Base-by-base conservation (phyloP, 1,140 invertebrate species). In the Lepeophtheirus salmonis region DNA sequence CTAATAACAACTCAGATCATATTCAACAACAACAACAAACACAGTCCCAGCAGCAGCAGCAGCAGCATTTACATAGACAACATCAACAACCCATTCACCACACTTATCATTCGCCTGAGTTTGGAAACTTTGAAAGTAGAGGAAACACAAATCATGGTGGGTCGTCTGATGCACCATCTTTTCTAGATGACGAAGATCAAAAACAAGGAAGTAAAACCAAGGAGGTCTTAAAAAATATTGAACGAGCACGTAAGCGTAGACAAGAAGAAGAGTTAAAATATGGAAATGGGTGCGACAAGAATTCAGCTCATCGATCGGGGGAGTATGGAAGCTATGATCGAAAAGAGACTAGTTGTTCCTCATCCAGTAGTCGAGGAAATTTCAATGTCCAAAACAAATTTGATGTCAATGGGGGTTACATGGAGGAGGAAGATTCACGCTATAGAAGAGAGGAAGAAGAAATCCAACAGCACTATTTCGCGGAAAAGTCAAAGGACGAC, bases 141-240 rank as follows among this genome's bases (percentile, higher is more conserved):
- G n/a, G n/a, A n/a, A n/a, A n/a, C n/a, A n/a, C n/a, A n/a, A n/a
- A n/a, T n/a, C n/a, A n/a, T n/a, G 30, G 30, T 41, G n/a, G n/a
- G 30, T 41, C 6, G 12, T 4, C 4, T 22, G n/a, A 4, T 16
- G 4, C n/a, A 4, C 20, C 21, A 10, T 52, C 50, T 16, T 52
- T 52, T 16, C 50, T 52, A 16, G 50, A 52, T 2, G 55, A 61
- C 12, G 59, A 61, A 18, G 59, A 61, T 14, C 12, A 26, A 48
- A 49, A 48, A 18, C 17, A 50, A 41, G 23, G 6, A 16, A 53
- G 50, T 16, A 61, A 61, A 23, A 56, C 17, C 22, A 50, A 61
- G 16, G 59, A 61, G 25, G 59, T 61, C 23, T n/a, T 56, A 13
- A 61, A 61, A 24, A 61, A 61, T 23, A 61, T 61, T 56, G 59